Conservation (phyloP, 2,888 invertebrate genomes). For the Eupithecia vulgata region DNA sequence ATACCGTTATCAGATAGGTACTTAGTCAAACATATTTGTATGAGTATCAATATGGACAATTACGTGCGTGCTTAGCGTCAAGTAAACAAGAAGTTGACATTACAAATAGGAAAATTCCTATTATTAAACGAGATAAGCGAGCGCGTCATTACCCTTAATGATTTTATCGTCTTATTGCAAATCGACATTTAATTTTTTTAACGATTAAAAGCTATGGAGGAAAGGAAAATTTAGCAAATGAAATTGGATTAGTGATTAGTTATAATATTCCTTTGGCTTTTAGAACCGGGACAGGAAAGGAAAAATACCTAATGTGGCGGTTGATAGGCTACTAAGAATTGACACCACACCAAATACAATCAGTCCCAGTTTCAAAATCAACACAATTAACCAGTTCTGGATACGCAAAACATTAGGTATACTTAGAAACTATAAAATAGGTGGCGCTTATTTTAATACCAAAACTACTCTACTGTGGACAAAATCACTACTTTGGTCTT, state of each 20-base stretch:
- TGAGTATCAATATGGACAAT: conserved; percentile 53
- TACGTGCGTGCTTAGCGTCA: conserved; percentile 56
- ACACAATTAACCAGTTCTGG: not conserved
- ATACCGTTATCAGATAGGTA: conserved; percentile 48
- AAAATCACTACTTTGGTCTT: no score
- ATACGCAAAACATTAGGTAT: no score
- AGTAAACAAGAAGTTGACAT: conserved; percentile 59
- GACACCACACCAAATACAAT: not conserved
- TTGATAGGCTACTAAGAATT: not conserved
- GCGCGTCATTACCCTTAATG: conserved; percentile 69
- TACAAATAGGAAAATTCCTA: conserved; percentile 80
- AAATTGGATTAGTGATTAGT: conserved; percentile 47
- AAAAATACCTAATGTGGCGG: not conserved
- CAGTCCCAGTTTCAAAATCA: not conserved
- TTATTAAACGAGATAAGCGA: conserved; percentile 65
- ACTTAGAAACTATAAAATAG: no score
- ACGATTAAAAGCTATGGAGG: conserved; percentile 64
- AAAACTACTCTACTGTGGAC: not conserved
- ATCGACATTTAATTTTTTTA: conserved; percentile 68
- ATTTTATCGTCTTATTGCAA: conserved; percentile 63
- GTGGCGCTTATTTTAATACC: not conserved
- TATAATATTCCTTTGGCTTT: conserved; percentile 62
- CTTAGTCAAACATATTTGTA: conserved; percentile 46
- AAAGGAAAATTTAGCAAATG: conserved; percentile 76
- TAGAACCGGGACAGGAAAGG: conserved; percentile 6